Evolutionary conservation across 1,140 invertebrate genomes (phyloP), one percentile per base, ranked within the genome.

Genomic region (Mya arenaria): DNA sequence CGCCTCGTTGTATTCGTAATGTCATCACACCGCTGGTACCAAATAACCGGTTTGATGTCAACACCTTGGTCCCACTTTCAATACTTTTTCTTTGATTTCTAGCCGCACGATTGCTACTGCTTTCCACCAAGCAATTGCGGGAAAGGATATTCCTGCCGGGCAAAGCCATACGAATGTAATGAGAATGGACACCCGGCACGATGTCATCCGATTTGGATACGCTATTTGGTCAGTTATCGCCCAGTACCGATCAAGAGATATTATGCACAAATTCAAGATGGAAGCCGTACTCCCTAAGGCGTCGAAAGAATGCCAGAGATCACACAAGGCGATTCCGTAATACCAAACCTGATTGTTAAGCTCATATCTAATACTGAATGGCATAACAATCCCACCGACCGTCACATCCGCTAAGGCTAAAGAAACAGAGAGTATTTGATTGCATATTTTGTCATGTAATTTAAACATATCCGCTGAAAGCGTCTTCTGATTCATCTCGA

Each of bases 161-260:
- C 98, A 94, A 0, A 97, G 91, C 98, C 98, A 99, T 0, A 99
- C 98, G 15, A 97, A 95, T 80, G 99, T 99, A 92, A 98, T 97
- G 8, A 96, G 93, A 6, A 99, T 73, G 4, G 56, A 98, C 37
- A 98, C 94, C 86, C 97, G 96, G n/a, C 97, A 83, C 19, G 78
- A 86, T 0, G 98, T 99, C 80, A 98, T 95, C 92, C 98, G 98
- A 90, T 98, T 97, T 4, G 98, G 97, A 93, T 99, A 99, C 90
- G 98, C 98, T 75, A 99, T 97, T 0, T 98, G 98, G 92, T 99
- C 98, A 0, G 98, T 99, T 63, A 99, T 99, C 8, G 98, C 98
- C 96, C 91, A 93, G 74, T 93, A 93, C 30, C 93, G 85, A 83
- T 93, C 93, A 15, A 99, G 93, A 0, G 98, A 98, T 78, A 99